Evolutionary conservation across 2,888 invertebrate genomes (phyloP).

Genomic region (Idaea biselata): DNA sequence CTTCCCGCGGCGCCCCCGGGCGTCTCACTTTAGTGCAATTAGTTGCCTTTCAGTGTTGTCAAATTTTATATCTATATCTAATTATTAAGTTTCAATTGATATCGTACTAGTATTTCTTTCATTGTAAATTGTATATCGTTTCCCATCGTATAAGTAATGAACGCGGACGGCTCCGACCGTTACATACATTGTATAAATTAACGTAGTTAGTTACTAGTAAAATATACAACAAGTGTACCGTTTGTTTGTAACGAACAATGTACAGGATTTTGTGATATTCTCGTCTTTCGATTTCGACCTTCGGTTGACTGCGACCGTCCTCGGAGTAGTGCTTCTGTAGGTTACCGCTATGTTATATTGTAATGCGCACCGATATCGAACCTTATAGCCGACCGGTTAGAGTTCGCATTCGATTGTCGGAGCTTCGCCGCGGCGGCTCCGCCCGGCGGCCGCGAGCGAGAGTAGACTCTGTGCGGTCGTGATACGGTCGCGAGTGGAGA

Average conservation of each 20-base stretch:
- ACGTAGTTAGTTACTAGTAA: not conserved
- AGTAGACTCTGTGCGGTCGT: not conserved
- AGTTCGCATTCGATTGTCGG: not conserved
- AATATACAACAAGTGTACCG: not conserved
- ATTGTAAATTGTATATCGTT: not conserved
- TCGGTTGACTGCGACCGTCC: slow-evolving; percentile 49
- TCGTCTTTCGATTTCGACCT: slow-evolving; percentile 27
- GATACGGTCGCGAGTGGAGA: not conserved
- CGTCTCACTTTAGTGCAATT: slow-evolving; percentile 59
- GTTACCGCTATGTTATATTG: slow-evolving; percentile 4
- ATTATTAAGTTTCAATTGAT: not conserved
- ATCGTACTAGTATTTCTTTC: not conserved
- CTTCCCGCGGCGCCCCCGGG: slow-evolving; percentile 29
- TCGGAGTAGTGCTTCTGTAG: slow-evolving; percentile 34
- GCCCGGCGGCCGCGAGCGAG: too few species aligned
- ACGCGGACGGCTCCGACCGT: not conserved
- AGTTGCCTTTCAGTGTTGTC: slow-evolving; percentile 54
- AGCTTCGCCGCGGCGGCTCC: too few species aligned
- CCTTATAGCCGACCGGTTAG: slow-evolving; percentile 5
- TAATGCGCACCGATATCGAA: slow-evolving; percentile 7
- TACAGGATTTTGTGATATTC: slow-evolving; percentile 3
- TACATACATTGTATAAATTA: not conserved
- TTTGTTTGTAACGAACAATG: not conserved
- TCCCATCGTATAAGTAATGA: slow-evolving; percentile 1
- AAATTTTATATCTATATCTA: slow-evolving; percentile 27